Conservation (phyloP, 2,797 vertebrate genomes). For the Tragopan temminckii region DNA sequence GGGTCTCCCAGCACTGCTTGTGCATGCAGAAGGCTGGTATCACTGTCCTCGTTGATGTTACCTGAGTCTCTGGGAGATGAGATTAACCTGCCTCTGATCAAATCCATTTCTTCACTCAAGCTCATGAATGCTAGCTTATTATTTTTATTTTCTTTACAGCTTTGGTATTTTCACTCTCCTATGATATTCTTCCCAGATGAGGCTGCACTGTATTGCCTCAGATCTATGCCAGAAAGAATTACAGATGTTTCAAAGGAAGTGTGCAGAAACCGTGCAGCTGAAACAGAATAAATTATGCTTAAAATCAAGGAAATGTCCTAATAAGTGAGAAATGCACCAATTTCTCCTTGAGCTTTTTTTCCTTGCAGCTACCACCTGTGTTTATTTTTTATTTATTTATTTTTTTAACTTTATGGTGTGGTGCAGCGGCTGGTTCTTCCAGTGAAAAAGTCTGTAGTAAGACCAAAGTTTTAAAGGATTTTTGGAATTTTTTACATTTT, state of each 20-base stretch:
- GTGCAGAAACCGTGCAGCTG: background rate
- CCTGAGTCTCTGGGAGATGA: background rate
- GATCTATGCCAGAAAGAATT: conserved; percentile 38
- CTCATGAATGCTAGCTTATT: background rate
- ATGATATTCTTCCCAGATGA: conserved; percentile 25
- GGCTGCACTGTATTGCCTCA: background rate
- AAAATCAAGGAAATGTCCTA: conserved; percentile 63
- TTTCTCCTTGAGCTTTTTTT: conserved; percentile 3
- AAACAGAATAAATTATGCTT: conserved; percentile 59
- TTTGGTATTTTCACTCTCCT: conserved; percentile 11
- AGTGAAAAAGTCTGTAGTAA: background rate
- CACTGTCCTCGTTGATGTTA: background rate
- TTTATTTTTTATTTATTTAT: conserved; percentile 16
- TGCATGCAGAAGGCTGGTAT: fast-evolving
- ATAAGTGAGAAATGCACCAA: conserved; percentile 55
- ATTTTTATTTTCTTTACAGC: conserved; percentile 25
- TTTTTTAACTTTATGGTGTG: background rate
- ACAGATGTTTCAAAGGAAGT: conserved; percentile 50
- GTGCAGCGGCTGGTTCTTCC: background rate
- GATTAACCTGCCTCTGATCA: background rate
- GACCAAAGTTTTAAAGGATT: background rate
- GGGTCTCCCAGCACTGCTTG: fast-evolving
- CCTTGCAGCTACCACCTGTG: conserved; percentile 14
- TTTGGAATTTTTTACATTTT: conserved; percentile 25
- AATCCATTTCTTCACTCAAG: background rate